Percentiles rank a stretch among this genome's conserved stretches.
Evolutionary conservation across 2,113 vertebrate species (phyloP).

Genomic region (Callithrix jacchus): DNA sequence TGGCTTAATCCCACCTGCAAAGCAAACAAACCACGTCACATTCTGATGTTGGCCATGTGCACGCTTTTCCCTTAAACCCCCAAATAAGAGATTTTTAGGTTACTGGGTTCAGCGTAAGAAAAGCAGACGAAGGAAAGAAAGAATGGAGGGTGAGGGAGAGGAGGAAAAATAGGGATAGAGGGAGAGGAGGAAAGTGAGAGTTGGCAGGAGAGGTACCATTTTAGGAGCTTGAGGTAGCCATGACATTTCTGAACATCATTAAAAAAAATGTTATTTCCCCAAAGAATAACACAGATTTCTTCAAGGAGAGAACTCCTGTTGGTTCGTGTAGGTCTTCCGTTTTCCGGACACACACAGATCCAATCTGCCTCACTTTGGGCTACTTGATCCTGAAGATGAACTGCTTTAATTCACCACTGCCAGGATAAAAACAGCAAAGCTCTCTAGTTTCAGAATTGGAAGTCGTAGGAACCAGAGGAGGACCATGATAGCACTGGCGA

Average conservation of each 20-base stretch:
- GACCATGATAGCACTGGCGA: accelerated
- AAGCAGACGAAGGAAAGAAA: neutral
- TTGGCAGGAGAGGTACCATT: no score
- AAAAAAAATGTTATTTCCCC: neutral
- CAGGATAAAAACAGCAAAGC: neutral
- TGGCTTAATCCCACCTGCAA: neutral
- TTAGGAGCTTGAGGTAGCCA: accelerated
- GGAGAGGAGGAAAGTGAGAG: neutral
- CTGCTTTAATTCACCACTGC: no score
- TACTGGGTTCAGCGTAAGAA: neutral
- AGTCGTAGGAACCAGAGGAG: neutral
- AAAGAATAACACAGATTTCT: neutral
- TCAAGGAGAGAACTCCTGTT: neutral
- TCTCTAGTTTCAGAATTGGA: accelerated
- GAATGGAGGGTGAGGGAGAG: no score
- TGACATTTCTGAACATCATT: neutral
- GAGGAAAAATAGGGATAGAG: accelerated
- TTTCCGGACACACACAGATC: neutral
- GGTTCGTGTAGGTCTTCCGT: neutral
- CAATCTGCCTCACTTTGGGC: accelerated
- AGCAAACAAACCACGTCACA: neutral
- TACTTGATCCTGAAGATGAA: neutral
- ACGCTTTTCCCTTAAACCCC: neutral
- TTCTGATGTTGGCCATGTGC: neutral
- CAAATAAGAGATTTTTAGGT: neutral